Evolutionary conservation across 2,797 vertebrate species (phyloP), one percentile per base, ranked within the genome.

Genomic region (Myotis findleyi): DNA sequence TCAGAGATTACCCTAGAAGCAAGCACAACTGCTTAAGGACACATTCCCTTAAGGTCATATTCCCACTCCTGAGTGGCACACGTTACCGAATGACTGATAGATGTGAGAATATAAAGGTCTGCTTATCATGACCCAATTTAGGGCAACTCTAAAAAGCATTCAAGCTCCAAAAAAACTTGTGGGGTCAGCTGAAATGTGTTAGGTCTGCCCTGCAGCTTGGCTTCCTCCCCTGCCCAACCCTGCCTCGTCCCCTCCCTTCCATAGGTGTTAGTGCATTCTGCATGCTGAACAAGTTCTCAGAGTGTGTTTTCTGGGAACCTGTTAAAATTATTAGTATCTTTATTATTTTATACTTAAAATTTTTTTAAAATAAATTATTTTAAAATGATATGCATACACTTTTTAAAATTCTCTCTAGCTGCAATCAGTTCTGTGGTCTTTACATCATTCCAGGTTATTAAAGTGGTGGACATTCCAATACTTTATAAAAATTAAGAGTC

Each of bases 311-410:
- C 49, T 80, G 14, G 41, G 2, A 62, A 71, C 23, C 25, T 18
- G 12, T 51, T 44, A 12, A 51, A 47, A 71, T 57, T 76, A 20
- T 16, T 76, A 76, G 82, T 33, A 23, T 0, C 0, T 57, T 72
- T 51, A 89, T 38, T 51, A 4, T 55, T 77, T 92, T 47, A n/a
- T 72, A 80, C 44, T 94, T 79, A 83, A 87, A 86, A 30, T 25
- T 12, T 72, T 44, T 55, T 8, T 2, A 5, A 73, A 38, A 8
- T 72, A 80, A 53, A 69, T 64, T 53, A 18, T 69, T 91, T 92
- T 53, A 21, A 33, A 75, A 77, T 20, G 2, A 38, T 55, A 30
- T 2, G 53, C 12, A 27, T 20, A 30, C 7, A 30, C 88, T 82
- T 44, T 89, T 79, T 38, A 71, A 83, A 86, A 76, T 93, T 51